Conservation (phyloP, 2,888 invertebrate genomes). For the Acanthopleura granulata region DNA sequence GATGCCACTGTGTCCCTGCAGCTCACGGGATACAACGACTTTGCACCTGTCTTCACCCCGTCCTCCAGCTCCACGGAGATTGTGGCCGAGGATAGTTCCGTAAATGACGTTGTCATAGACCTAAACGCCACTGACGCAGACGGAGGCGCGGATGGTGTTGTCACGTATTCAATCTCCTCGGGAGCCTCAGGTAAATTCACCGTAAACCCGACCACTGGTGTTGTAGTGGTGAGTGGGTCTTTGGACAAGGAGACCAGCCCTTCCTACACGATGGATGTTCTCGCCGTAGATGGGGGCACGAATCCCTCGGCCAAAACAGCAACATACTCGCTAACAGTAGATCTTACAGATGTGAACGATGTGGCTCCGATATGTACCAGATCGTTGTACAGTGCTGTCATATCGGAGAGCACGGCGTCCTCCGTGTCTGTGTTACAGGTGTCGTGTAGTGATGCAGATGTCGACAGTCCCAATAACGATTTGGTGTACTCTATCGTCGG, state of each 20-base stretch:
- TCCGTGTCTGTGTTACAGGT: constrained; percentile 32
- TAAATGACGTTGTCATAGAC: constrained; percentile 31
- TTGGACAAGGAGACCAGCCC: constrained; percentile 44
- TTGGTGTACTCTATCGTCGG: constrained; percentile 23
- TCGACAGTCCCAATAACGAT: constrained; percentile 21
- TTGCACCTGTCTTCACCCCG: constrained; percentile 37
- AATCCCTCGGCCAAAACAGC: constrained; percentile 22
- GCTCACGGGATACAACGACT: constrained; percentile 45
- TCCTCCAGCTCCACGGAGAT: constrained; percentile 30
- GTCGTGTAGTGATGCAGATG: constrained; percentile 35
- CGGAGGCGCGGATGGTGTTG: constrained; percentile 36
- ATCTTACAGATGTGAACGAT: constrained; percentile 54
- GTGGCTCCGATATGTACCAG: constrained; percentile 54
- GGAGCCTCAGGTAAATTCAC: constrained; percentile 39
- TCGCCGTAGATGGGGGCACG: constrained; percentile 29
- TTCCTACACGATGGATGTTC: constrained; percentile 36
- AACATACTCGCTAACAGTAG: constrained; percentile 46
- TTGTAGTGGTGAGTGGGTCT: constrained; percentile 31
- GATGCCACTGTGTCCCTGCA: constrained; percentile 35
- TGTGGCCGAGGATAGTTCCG: constrained; percentile 36
- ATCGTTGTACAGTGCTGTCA: constrained; percentile 21
- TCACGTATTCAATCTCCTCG: constrained; percentile 40
- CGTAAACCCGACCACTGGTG: constrained; percentile 43
- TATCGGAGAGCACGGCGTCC: constrained; percentile 26
- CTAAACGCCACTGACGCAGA: constrained; percentile 47